A percentile compares a stretch with the other conserved stretches of the same genome.
Evolutionary conservation across 2,797 vertebrate genomes (phyloP).

Genomic region (Pipistrellus pygmaeus): DNA sequence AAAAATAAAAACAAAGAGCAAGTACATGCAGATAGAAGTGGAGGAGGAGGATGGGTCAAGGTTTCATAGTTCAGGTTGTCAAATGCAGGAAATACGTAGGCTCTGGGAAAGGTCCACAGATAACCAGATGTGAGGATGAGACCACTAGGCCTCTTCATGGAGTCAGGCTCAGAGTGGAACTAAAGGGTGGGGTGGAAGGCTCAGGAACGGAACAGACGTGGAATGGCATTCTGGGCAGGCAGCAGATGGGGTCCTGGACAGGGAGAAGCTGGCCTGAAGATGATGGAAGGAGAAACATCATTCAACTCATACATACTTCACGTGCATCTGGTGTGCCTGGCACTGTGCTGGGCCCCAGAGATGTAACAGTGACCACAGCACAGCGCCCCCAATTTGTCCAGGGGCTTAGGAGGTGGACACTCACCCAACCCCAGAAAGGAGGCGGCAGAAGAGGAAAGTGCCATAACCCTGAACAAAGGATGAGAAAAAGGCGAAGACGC

Average conservation of each 20-base stretch:
- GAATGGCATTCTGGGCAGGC: not conserved
- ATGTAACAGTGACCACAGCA: not conserved
- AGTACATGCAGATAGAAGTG: not conserved
- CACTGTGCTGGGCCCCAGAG: not conserved
- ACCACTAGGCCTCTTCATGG: not conserved
- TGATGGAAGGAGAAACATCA: not conserved
- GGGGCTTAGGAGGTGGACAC: slow-evolving; percentile 61
- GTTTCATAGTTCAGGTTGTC: not conserved
- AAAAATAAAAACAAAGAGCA: not conserved
- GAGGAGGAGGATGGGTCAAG: fast-evolving
- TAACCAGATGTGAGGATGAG: not conserved
- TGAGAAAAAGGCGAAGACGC: slow-evolving; percentile 98
- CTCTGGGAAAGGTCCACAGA: not conserved
- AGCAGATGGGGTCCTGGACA: not conserved
- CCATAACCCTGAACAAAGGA: slow-evolving; percentile 98
- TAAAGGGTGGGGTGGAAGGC: not conserved
- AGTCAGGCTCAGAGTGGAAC: not conserved
- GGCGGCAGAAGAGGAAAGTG: slow-evolving; percentile 97
- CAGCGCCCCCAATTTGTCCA: not conserved
- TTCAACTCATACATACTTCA: not conserved
- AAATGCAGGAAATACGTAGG: not conserved
- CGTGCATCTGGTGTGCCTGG: not conserved
- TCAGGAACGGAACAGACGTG: not conserved
- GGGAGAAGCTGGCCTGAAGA: not conserved
- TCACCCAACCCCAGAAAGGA: slow-evolving; percentile 97